phyloP scores from a whole-genome alignment of 2,888 invertebrate genomes.

The Apeira syringaria region DNA sequence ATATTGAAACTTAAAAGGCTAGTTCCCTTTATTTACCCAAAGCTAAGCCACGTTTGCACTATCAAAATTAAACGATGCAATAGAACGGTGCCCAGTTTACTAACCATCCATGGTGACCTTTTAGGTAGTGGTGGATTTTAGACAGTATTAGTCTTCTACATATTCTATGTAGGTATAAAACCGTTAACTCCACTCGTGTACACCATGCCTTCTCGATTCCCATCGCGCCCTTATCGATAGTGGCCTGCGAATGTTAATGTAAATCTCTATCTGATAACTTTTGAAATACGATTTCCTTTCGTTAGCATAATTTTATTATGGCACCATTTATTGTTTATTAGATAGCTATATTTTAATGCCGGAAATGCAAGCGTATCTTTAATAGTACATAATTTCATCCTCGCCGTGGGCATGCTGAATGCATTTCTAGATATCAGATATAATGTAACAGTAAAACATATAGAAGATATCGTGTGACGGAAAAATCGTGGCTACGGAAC shows the following conservation, averaged over 20 bases:
- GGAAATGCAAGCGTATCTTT: slow-evolving; percentile 26
- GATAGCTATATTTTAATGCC: slow-evolving; percentile 18
- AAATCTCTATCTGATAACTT: slow-evolving; percentile 52
- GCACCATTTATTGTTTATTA: slow-evolving; percentile 33
- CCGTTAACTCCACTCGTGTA: too few relatives aligned
- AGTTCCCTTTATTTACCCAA: too few relatives aligned
- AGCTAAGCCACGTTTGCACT: too few relatives aligned
- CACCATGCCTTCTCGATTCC: slow-evolving; percentile 64
- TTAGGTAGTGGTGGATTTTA: too few relatives aligned
- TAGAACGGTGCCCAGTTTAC: too few relatives aligned
- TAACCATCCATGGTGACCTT: too few relatives aligned
- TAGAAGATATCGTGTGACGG: slow-evolving; percentile 2
- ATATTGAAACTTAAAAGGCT: too few relatives aligned
- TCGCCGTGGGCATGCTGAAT: slow-evolving; percentile 8
- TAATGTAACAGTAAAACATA: slow-evolving; percentile 7
- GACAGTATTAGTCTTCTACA: too few relatives aligned
- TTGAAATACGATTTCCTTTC: slow-evolving; percentile 59
- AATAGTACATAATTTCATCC: slow-evolving; percentile 20
- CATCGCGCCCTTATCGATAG: slow-evolving; percentile 58
- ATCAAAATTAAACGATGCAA: too few relatives aligned
- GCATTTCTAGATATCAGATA: slow-evolving; percentile 17
- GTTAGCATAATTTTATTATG: slow-evolving; percentile 32
- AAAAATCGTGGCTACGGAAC: too few relatives aligned
- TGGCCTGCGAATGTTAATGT: slow-evolving; percentile 54
- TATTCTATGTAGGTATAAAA: too few relatives aligned